Base-by-base conservation (phyloP, 2,797 vertebrate species). In the Silurus lanzhouensis region DNA sequence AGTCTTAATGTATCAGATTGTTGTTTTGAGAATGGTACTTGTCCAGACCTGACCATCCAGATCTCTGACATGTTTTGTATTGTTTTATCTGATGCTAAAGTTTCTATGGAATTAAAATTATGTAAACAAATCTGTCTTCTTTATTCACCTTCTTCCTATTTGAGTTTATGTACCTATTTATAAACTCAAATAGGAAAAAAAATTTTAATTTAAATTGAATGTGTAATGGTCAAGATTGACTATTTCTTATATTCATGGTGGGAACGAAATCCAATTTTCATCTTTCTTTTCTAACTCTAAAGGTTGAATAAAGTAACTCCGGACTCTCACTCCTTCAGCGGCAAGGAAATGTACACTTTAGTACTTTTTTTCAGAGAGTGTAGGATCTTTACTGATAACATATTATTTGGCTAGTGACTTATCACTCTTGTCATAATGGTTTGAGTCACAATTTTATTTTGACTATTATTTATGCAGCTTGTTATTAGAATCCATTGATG, bases 11-110 rank as follows among this genome's bases (percentile, higher is more conserved):
- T 84, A 44, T 72, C 27, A 72, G 63, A 81, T 84, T 14, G 81
- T 90, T 89, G 90, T 90, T 92, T 90, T 86, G 90, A 88, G 88
- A 92, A 93, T 83, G 88, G 89, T 88, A 88, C 87, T 89, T 86
- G 89, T 90, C 86, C 84, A 78, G 90, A 89, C 88, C 88, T 83
- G 85, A 82, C 88, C 88, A 90, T 89, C 84, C 88, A 92, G 89
- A 71, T 89, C 90, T 92, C 78, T 83, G 88, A 90, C 76, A 85
- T 87, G 89, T 89, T 94, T 92, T 93, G 88, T 48, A 77, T 84
- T 87, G 85, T 87, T 68, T 84, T 79, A 81, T 89, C 74, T 79
- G 78, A 88, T 88, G 88, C 86, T 87, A 86, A 63, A 38, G 87
- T 89, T 89, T 91, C 57, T 89, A 88, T 87, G 86, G 85, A 90